phyloP scores from a whole-genome alignment of 1,140 invertebrate genomes.

The Orchesella cincta region DNA sequence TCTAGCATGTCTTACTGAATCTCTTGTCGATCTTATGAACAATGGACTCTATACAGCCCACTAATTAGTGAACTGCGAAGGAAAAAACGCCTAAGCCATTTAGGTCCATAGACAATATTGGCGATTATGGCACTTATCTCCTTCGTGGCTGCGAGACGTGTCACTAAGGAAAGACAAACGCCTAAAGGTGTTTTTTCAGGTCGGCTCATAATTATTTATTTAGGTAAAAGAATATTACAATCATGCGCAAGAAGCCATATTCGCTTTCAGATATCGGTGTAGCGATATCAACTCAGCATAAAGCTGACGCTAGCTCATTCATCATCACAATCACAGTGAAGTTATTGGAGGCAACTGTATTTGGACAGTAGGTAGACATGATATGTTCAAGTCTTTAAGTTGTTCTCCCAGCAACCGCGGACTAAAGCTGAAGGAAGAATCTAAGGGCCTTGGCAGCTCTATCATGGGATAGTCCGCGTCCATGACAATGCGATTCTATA shows the following conservation, averaged over 20 bases:
- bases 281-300: no score
- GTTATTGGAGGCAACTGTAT: background rate
- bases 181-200: no score
- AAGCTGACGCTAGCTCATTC: no score
- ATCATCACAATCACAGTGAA: background rate
- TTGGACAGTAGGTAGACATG: background rate
- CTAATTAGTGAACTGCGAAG: no score
- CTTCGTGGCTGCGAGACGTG: no score
- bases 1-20: background rate
- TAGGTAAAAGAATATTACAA: no score
- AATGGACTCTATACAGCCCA: background rate
- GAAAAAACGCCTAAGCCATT: slow-evolving; percentile 1
- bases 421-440: background rate
- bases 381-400: background rate
- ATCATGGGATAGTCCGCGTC: background rate
- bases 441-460: background rate
- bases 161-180: no score
- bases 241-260: no score
- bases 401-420: background rate
- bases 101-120: background rate
- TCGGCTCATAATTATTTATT: no score
- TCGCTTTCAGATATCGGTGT: no score
- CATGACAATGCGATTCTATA: background rate
- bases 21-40: background rate
- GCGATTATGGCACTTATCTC: background rate